These are phyloP conservation scores for Carterocephalus palaemon DNA, from an alignment of 2,888 invertebrate genomes.

Conservation along the genomic window DNA sequence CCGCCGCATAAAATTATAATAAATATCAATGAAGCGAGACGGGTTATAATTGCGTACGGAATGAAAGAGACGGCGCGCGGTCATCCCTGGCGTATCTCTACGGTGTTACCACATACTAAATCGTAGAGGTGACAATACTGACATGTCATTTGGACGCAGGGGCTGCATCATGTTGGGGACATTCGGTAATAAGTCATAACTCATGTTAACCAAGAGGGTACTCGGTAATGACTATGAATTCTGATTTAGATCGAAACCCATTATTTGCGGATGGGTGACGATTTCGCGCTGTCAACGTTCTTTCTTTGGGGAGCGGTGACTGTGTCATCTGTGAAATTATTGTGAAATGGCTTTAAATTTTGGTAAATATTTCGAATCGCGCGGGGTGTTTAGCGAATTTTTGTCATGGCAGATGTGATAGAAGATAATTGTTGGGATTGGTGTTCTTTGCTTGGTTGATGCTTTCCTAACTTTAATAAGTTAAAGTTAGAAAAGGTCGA, in stretches of 20 bases:
- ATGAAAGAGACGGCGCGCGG: conserved; percentile 36
- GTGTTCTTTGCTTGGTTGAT: no score
- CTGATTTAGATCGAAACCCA: conserved; percentile 60
- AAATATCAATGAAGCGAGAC: conserved; percentile 60
- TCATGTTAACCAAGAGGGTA: conserved; percentile 65
- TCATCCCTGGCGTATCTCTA: conserved; percentile 39
- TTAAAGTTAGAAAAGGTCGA: no score
- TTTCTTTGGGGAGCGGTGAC: conserved; percentile 31
- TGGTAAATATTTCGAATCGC: conserved; percentile 28
- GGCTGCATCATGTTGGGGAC: conserved; percentile 58
- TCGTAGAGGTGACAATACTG: conserved; percentile 71
- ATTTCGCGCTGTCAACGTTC: conserved; percentile 45
- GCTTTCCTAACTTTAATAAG: no score
- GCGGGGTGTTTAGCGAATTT: conserved; percentile 23
- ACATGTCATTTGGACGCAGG: conserved; percentile 68
- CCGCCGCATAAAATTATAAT: conserved; percentile 77
- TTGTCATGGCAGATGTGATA: no score
- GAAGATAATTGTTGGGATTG: no score
- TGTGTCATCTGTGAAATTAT: conserved; percentile 65
- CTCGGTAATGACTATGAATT: conserved; percentile 53
- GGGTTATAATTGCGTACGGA: conserved; percentile 21
- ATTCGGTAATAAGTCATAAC: conserved; percentile 67
- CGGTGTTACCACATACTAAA: conserved; percentile 59
- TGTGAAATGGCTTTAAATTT: conserved; percentile 47
- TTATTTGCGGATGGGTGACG: conserved; percentile 55